phyloP scores from a whole-genome alignment of 2,797 vertebrate species.

The Anguilla obscura region DNA sequence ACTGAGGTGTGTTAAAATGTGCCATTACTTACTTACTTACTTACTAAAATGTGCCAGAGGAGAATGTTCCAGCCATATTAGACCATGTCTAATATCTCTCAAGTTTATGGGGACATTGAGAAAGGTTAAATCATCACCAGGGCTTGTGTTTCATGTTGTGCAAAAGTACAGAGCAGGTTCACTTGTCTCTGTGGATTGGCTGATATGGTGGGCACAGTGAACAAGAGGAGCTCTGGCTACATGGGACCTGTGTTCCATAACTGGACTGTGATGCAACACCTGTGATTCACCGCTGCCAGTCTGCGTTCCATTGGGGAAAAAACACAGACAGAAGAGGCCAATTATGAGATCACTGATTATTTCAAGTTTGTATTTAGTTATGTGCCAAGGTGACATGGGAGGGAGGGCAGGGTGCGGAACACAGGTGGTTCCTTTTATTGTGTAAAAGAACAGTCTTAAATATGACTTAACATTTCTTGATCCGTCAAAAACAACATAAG shows the following conservation, averaged over 20 bases:
- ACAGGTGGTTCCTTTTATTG: neutral
- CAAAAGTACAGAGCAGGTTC: neutral
- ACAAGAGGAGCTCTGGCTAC: neutral
- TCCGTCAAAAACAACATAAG: neutral
- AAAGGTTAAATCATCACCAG: neutral
- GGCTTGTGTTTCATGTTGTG: neutral
- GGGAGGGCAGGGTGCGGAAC: neutral
- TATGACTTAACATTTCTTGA: slow-evolving; percentile 9
- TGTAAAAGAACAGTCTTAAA: neutral
- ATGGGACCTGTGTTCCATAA: neutral
- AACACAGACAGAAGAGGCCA: neutral
- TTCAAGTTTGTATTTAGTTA: neutral
- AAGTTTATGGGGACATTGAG: neutral
- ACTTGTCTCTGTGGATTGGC: neutral
- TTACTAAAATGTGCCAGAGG: neutral
- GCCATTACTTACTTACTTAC: too few species aligned
- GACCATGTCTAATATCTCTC: neutral
- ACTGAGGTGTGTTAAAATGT: too few species aligned
- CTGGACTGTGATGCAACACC: neutral
- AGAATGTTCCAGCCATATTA: neutral
- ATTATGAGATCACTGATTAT: neutral
- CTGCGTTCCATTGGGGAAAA: neutral
- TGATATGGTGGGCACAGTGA: neutral
- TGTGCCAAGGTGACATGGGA: neutral
- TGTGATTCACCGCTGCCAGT: neutral